Conservation (phyloP, 2,797 vertebrate species). For the Australoheros facetus region DNA sequence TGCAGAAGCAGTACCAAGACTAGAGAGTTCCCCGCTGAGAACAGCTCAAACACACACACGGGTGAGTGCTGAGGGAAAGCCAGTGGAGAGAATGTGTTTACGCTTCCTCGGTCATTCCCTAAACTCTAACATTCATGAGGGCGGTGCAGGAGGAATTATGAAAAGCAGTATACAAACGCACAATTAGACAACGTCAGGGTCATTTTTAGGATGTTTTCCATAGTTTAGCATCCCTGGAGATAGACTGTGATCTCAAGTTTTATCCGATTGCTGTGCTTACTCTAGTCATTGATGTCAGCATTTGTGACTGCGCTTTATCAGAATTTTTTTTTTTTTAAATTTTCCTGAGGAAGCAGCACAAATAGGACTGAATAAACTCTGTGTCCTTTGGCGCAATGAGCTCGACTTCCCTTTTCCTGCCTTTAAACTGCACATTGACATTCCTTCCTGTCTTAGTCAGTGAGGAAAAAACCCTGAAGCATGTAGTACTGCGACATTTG, state of each 20-base stretch:
- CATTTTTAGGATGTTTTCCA: background rate
- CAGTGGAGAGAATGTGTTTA: background rate
- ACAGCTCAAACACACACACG: constrained; percentile 45
- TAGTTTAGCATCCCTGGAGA: background rate
- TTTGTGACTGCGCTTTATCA: background rate
- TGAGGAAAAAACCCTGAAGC: background rate
- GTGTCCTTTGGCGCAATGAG: constrained; percentile 43
- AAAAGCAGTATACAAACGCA: background rate
- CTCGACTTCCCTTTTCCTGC: constrained; percentile 63
- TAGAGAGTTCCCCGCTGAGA: constrained; percentile 26
- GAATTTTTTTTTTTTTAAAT: background rate
- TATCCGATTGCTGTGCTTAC: background rate
- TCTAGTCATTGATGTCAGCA: constrained; percentile 27
- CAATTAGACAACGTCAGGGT: background rate
- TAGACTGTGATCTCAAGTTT: background rate
- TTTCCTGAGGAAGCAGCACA: constrained; percentile 57
- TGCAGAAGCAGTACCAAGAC: constrained; percentile 17
- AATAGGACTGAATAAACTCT: background rate
- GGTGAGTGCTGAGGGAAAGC: constrained; percentile 47
- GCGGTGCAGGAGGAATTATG: background rate
- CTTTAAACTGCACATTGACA: constrained; percentile 19
- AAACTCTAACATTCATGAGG: background rate
- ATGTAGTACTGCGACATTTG: background rate
- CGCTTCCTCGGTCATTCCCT: background rate
- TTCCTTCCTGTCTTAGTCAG: constrained; percentile 32